Conservation (phyloP, 1,140 invertebrate genomes). For the Aporrectodea caliginosa region DNA sequence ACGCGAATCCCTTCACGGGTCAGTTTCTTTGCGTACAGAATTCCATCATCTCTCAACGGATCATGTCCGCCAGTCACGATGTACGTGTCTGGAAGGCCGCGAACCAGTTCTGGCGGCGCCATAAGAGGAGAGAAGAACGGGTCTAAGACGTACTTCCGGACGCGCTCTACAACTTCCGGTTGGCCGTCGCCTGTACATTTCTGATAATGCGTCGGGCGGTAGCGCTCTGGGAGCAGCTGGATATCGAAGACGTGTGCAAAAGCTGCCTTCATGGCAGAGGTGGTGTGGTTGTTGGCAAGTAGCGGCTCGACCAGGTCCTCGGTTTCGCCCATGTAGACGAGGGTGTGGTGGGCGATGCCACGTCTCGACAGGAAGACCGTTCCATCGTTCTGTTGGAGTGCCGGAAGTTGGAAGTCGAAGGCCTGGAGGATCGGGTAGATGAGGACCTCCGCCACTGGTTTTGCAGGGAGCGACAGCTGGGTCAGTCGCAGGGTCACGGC, state of each 20-base stretch:
- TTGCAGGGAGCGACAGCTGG: neutral
- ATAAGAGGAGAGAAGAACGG: neutral
- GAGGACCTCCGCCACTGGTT: neutral
- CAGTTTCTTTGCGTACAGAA: neutral
- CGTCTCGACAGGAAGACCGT: neutral
- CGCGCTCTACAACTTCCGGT: neutral
- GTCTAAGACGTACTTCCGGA: neutral
- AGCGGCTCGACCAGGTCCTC: neutral
- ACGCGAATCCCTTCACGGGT: neutral
- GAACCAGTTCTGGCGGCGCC: neutral
- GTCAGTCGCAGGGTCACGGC: slow-evolving; percentile 7
- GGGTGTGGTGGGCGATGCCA: neutral
- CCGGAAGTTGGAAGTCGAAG: neutral
- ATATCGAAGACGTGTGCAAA: neutral
- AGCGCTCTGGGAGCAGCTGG: neutral
- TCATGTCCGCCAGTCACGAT: neutral
- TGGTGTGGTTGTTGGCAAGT: neutral
- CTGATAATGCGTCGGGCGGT: neutral
- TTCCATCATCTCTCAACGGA: neutral
- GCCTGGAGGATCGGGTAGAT: neutral
- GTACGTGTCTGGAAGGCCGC: neutral
- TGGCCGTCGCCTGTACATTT: neutral
- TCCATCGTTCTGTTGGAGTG: neutral
- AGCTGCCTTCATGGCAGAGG: neutral
- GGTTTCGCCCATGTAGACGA: neutral